Percentiles rank a stretch among this genome's conserved stretches.
Conservation (phyloP, 2,888 invertebrate genomes). For the Stratiomys singularior region DNA sequence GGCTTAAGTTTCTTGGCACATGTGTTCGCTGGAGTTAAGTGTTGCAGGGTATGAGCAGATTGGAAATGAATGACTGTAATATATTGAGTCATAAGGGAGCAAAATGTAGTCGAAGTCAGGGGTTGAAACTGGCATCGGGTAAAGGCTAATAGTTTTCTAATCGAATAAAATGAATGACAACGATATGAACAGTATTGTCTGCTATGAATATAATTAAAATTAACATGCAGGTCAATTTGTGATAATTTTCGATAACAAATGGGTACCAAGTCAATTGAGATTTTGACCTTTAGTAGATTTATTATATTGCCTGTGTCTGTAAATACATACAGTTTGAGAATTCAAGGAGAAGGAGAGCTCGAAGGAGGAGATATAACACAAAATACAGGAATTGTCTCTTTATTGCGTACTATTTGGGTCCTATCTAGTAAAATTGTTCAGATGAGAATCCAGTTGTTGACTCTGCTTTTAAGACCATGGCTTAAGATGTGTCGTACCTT, state of each 20-base stretch:
- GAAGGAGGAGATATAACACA: too few relatives aligned
- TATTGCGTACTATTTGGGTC: too few relatives aligned
- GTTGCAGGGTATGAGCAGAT: background rate
- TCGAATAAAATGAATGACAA: constrained; percentile 17
- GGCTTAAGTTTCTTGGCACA: background rate
- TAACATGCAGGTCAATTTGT: background rate
- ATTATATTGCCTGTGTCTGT: too few relatives aligned
- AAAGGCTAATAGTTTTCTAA: constrained; percentile 26
- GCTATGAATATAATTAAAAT: constrained; percentile 27
- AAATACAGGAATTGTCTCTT: too few relatives aligned
- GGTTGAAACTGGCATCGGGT: background rate
- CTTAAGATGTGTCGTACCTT: too few relatives aligned
- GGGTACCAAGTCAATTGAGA: too few relatives aligned
- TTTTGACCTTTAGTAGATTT: too few relatives aligned
- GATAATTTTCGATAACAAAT: background rate
- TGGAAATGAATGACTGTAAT: constrained; percentile 2
- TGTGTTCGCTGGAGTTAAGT: background rate
- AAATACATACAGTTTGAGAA: too few relatives aligned
- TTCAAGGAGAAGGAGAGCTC: too few relatives aligned
- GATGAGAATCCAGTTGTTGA: too few relatives aligned
- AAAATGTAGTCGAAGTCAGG: background rate
- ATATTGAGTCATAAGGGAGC: background rate
- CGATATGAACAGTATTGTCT: constrained; percentile 8
- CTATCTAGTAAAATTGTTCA: too few relatives aligned
- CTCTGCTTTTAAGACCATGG: too few relatives aligned